These are phyloP conservation scores for Craterocephalus amniculus DNA, from an alignment of 2,797 vertebrate species.

Conservation along the genomic window DNA sequence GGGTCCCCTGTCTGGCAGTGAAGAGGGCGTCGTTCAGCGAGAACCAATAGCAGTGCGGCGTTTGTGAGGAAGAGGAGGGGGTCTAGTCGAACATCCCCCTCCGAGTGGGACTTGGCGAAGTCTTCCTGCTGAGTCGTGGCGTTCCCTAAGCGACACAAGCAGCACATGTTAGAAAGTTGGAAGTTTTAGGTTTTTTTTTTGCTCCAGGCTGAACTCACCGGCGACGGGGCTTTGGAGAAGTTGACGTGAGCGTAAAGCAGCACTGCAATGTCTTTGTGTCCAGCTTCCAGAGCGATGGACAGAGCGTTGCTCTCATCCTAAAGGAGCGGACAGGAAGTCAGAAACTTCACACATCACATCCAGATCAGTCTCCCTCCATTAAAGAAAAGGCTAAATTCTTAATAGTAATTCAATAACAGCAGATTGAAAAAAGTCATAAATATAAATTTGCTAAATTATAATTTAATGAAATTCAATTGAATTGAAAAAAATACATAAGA, in stretches of 20 bases:
- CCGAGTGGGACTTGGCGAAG: slow-evolving; percentile 90
- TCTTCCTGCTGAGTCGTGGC: slow-evolving; percentile 92
- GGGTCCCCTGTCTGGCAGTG: slow-evolving; percentile 49
- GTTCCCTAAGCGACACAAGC: slow-evolving; percentile 85
- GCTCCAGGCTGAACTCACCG: no score
- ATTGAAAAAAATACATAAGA: no score
- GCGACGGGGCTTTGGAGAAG: slow-evolving; percentile 95
- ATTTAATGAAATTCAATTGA: no score
- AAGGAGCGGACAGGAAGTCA: neutral
- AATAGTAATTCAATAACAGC: no score
- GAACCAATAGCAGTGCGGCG: slow-evolving; percentile 87
- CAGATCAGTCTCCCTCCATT: no score
- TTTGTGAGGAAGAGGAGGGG: slow-evolving; percentile 42
- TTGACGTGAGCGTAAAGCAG: slow-evolving; percentile 96
- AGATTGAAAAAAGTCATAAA: no score
- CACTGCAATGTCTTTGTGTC: slow-evolving; percentile 97
- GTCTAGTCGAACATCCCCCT: slow-evolving; percentile 89
- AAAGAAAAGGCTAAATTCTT: no score
- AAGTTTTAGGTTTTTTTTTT: neutral
- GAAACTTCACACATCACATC: no score
- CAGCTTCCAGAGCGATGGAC: slow-evolving; percentile 97
- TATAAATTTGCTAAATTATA: no score
- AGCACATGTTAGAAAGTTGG: no score
- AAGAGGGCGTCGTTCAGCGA: slow-evolving; percentile 70
- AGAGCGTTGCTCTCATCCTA: slow-evolving; percentile 96